These are phyloP conservation scores for Sycobia sp. DNA, from an alignment of 1,140 invertebrate species.

Conservation along the genomic window DNA sequence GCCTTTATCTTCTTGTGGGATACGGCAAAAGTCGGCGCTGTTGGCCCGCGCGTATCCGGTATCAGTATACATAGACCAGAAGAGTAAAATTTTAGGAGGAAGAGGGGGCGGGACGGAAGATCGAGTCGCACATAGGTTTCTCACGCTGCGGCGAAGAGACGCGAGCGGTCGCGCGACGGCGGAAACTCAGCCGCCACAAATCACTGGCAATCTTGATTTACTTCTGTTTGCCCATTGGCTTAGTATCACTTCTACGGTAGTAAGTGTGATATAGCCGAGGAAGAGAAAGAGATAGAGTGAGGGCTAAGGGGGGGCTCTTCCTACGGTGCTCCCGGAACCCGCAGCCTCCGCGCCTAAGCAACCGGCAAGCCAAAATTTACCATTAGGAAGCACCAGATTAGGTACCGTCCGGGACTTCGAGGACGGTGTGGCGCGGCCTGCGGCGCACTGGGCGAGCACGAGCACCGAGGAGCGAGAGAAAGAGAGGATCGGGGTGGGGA, in stretches of 20 bases:
- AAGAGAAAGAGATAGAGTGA: not conserved
- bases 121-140: too few species aligned
- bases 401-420: too few species aligned
- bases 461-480: not conserved
- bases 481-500: conserved; percentile 19
- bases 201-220: conserved; percentile 58
- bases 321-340: conserved; percentile 22
- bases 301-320: not conserved
- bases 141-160: not conserved
- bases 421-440: too few species aligned
- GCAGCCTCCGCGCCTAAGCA: conserved; percentile 37
- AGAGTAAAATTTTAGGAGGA: not conserved
- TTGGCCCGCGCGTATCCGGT: conserved; percentile 1
- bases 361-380: conserved; percentile 46
- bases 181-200: conserved; percentile 47
- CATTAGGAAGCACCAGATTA: conserved; percentile 53
- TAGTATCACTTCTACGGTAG: conserved; percentile 48
- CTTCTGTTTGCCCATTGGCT: conserved; percentile 56
- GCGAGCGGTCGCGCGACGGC: not conserved
- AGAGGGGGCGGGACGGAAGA: not conserved
- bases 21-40: not conserved
- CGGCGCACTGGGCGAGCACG: too few species aligned
- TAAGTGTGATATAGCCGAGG: conserved; percentile 47
- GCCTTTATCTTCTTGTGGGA: conserved; percentile 21
- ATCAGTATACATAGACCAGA: conserved; percentile 9